Evolutionary conservation across 2,113 vertebrate genomes (phyloP), one percentile per base, ranked within the genome.

Genomic region (Lasiurus borealis): DNA sequence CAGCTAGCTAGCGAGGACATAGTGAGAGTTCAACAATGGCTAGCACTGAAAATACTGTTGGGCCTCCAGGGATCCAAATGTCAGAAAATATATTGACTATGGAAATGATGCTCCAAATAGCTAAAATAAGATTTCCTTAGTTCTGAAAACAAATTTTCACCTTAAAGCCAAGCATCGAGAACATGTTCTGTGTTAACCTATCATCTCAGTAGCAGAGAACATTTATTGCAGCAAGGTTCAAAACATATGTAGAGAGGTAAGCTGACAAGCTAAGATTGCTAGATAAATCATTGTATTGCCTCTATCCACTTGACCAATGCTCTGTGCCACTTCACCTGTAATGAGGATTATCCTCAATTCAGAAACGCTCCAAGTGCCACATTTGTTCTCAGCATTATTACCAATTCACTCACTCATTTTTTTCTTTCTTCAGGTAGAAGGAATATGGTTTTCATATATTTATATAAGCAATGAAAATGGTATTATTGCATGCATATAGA

Each of bases 381-480:
- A 12, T 52, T 71, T 48, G 76, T 85, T 34, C 83, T 85, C 4
- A 9, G 78, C 1, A 0, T 21, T 52, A 0, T 66, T 72, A 40
- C 5, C 5, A 90, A 82, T 75, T 76, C 10, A 54, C 15, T 82
- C 77, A 72, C 48, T 68, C 25, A 91, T 27, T 75, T 66, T 9
- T 21, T 68, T 71, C 25, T 68, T 73, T 88, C 5, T 57, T 48
- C 18, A 93, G 76, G 92, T 50, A 3, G 12, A 68, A 84, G 27
- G 44, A 93, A 90, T 84, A 84, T 68, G 34, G 9, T 76, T 96
- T 68, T 11, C 62, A 25, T 62, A 84, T 89, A 85, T 2, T 77
- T 75, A 93, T 93, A 50, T 90, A 88, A 64, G 3, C 52, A 46
- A 19, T 48, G 0, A 94, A 96, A 96, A 75, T 80, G 16, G 21